Percentiles rank a stretch among this genome's conserved stretches.
These are phyloP conservation scores for Bagarius yarrelli DNA, from an alignment of 2,113 vertebrate genomes.

Conservation along the genomic window DNA sequence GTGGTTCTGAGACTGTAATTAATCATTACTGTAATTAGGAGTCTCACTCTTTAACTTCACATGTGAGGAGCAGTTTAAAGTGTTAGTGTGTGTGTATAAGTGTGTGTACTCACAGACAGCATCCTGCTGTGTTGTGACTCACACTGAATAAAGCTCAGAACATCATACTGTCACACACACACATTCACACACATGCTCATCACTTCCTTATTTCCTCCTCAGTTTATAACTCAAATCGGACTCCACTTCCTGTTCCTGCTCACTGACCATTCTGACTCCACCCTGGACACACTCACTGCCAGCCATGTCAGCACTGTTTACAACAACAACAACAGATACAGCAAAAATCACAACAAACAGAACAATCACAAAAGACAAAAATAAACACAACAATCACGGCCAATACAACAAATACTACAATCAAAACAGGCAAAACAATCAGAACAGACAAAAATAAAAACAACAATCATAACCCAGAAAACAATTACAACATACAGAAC, in stretches of 20 bases:
- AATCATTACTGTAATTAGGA: conserved; percentile 24
- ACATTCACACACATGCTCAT: not conserved
- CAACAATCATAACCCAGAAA: too few species aligned
- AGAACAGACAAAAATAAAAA: too few species aligned
- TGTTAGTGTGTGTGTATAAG: conserved; percentile 4
- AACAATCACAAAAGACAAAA: too few species aligned
- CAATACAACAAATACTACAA: too few species aligned
- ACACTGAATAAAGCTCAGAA: conserved; percentile 6
- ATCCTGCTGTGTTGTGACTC: conserved; percentile 41
- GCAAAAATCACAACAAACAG: too few species aligned
- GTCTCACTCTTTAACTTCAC: conserved; percentile 12
- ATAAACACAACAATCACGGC: too few species aligned
- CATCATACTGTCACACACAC: not conserved
- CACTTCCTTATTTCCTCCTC: not conserved
- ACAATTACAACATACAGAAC: too few species aligned
- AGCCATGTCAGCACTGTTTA: not conserved
- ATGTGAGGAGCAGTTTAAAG: not conserved
- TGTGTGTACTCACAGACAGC: conserved; percentile 18
- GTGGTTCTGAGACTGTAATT: conserved; percentile 19
- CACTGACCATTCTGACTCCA: not conserved
- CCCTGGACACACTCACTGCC: not conserved
- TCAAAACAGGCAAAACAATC: too few species aligned
- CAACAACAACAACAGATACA: too few species aligned
- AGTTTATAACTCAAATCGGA: not conserved
- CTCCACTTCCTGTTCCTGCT: not conserved